Conservation (phyloP, 2,113 vertebrate species). For the Erythrocercus mccallii region DNA sequence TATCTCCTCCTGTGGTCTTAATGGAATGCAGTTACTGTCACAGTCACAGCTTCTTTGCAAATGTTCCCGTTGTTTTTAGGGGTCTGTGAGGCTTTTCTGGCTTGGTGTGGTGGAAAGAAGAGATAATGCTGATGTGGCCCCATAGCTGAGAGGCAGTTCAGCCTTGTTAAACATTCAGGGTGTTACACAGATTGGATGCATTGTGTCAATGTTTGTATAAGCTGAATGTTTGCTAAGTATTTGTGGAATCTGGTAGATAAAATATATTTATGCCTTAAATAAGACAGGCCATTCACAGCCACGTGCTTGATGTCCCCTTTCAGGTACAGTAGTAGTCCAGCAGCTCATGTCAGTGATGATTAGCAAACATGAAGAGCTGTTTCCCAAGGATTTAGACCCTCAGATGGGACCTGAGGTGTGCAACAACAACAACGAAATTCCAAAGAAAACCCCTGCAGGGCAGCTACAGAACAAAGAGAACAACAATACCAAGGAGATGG, state of each 20-base stretch:
- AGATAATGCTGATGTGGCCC: background rate
- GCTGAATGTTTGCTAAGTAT: background rate
- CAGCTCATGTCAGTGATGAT: conserved; percentile 97
- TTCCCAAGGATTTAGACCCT: conserved; percentile 80
- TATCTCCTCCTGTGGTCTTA: background rate
- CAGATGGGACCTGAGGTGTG: conserved; percentile 70
- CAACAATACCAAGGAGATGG: conserved; percentile 78
- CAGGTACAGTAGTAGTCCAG: conserved; percentile 93
- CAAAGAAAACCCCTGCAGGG: conserved; percentile 66
- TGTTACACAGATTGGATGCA: background rate
- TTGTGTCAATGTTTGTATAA: background rate
- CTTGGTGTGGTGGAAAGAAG: background rate
- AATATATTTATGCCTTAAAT: background rate
- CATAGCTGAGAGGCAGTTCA: background rate
- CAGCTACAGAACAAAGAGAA: conserved; percentile 88
- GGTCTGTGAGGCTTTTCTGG: background rate
- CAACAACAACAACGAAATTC: conserved; percentile 87
- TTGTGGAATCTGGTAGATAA: background rate
- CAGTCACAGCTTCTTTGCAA: accelerated
- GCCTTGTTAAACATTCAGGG: background rate
- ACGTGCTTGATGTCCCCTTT: background rate
- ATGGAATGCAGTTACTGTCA: background rate
- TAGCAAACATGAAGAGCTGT: conserved; percentile 85
- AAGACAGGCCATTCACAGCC: background rate
- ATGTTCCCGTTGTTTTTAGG: background rate